A percentile compares a stretch with the other conserved stretches of the same genome.
Evolutionary conservation across 2,113 vertebrate species (phyloP).

Genomic region (Crocuta crocuta): DNA sequence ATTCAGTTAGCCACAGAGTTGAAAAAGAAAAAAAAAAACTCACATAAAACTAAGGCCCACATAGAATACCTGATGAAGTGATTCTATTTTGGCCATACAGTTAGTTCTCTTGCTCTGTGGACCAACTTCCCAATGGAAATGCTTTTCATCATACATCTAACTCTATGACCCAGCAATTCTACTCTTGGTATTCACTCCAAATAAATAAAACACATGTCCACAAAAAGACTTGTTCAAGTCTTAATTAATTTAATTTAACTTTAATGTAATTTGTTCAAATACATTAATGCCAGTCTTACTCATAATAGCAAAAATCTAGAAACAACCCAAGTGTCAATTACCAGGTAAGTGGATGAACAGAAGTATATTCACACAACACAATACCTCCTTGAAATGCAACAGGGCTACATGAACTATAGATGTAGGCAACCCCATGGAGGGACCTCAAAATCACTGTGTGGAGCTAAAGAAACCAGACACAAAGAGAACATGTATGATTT

Average conservation of each 20-base stretch:
- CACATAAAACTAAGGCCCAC: neutral
- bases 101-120: neutral
- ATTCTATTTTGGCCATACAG: neutral
- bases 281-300: slow-evolving; percentile 33
- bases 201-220: neutral
- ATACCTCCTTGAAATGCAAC: neutral
- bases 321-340: neutral
- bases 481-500: neutral
- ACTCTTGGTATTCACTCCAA: neutral
- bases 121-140: neutral
- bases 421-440: neutral
- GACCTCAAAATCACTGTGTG: neutral
- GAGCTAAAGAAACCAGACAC: neutral
- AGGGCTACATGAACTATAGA: neutral
- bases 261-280: neutral
- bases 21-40: slow-evolving; percentile 11
- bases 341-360: neutral
- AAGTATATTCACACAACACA: neutral
- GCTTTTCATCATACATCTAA: neutral
- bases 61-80: neutral
- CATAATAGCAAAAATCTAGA: slow-evolving; percentile 19
- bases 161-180: neutral
- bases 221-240: neutral
- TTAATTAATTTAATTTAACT: too few relatives aligned
- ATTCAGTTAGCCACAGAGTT: neutral